Conservation (phyloP, 2,113 vertebrate genomes). For the Sylvietta virens region DNA sequence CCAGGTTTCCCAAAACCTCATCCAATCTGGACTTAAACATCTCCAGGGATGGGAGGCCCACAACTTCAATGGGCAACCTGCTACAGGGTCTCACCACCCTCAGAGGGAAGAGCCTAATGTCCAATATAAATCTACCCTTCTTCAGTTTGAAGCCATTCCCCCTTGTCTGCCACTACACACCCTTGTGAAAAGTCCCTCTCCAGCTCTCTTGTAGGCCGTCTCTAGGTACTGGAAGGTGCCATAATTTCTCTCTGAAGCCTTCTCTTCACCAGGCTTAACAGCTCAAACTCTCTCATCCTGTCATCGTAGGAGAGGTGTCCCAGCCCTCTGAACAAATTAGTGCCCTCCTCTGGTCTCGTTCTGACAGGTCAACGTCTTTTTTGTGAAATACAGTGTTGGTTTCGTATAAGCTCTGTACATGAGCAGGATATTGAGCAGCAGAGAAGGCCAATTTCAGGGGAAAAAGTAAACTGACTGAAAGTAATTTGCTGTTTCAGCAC, state of each 20-base stretch:
- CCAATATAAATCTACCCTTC: not conserved
- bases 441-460: not conserved
- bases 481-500: not conserved
- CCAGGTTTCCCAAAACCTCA: not conserved
- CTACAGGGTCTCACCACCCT: not conserved
- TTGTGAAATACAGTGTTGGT: not conserved
- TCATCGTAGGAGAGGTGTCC: accelerated
- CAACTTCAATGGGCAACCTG: not conserved
- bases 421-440: not conserved
- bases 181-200: not conserved
- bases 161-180: not conserved
- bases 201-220: not conserved
- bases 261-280: not conserved
- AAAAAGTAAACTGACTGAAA: constrained; percentile 2
- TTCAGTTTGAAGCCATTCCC: not conserved
- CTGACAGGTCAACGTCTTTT: not conserved
- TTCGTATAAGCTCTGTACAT: not conserved
- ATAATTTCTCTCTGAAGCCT: not conserved
- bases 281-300: not conserved
- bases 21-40: not conserved
- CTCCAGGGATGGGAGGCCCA: not conserved
- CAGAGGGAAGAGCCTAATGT: not conserved
- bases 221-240: not conserved
- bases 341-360: not conserved
- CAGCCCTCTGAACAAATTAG: not conserved